These are phyloP conservation scores for Drosophila nigrodunni DNA, from an alignment of 1,140 invertebrate species.

Conservation along the genomic window DNA sequence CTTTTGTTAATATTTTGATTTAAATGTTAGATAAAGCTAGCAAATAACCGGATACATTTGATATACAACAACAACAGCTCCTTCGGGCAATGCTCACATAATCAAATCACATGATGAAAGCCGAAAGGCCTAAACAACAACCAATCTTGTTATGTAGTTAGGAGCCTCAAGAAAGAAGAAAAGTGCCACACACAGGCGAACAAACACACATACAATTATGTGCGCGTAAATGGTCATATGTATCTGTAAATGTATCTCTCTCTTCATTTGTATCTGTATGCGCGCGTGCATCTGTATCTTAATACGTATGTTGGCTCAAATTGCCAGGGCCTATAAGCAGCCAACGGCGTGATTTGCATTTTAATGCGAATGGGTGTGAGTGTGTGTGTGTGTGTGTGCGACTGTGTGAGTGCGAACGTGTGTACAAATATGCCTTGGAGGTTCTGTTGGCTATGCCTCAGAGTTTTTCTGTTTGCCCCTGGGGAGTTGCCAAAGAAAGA, in stretches of 20 bases:
- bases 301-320: slow-evolving; percentile 42
- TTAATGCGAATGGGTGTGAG: slow-evolving; percentile 63
- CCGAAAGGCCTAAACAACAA: slow-evolving; percentile 24
- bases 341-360: slow-evolving; percentile 75
- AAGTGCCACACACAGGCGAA: too few relatives aligned
- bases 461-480: slow-evolving; percentile 13
- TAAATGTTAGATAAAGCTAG: not conserved
- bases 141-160: slow-evolving; percentile 37
- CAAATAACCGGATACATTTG: slow-evolving; percentile 35
- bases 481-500: not conserved
- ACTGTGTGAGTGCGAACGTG: slow-evolving; percentile 16
- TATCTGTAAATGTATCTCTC: slow-evolving; percentile 35
- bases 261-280: slow-evolving; percentile 21
- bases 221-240: slow-evolving; percentile 35
- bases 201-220: slow-evolving; percentile 32
- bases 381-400: not conserved
- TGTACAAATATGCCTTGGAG: slow-evolving; percentile 44
- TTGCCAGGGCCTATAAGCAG: slow-evolving; percentile 62
- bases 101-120: slow-evolving; percentile 35
- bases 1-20: slow-evolving; percentile 3
- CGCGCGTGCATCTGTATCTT: slow-evolving; percentile 12
- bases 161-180: slow-evolving; percentile 10
- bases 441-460: slow-evolving; percentile 19
- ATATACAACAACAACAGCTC: slow-evolving; percentile 13
- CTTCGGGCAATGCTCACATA: slow-evolving; percentile 28